Base-by-base conservation (phyloP, 2,888 invertebrate species). In the Mimas tiliae region DNA sequence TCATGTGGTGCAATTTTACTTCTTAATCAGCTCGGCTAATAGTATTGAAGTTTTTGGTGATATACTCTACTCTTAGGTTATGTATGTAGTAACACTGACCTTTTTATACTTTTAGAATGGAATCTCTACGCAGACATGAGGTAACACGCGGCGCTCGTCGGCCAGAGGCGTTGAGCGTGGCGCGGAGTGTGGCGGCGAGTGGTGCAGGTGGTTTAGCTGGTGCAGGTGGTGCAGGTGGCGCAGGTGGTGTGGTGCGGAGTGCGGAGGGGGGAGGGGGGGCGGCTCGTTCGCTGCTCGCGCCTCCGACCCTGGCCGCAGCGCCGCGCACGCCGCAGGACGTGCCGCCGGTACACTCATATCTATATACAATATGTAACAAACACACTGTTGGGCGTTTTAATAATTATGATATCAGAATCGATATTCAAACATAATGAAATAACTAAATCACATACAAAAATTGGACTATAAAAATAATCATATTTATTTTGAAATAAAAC, bases 251-350 rank as follows among this genome's bases (percentile, higher is more conserved):
- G 71, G 64, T 62, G n/a, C 51, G 69, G 11, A 14, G 69, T 64
- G 50, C 73, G 65, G 65, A 73, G 64, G 89, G 93, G 62, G 65
- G 74, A 63, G 89, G 93, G 62, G 87, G 75, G 73, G 71, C 70
- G 74, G 69, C 71, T 62, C 81, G 80, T 69, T 34, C 75, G 27
- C 83, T 95, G 73, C 84, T 95, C 72, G 94, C 93, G 77, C 81
- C 91, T 76, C 80, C 90, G 65, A 69, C 84, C 70, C 76, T 81
- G 19, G 66, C 81, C 64, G 75, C 88, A 66, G 95, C 96, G 70
- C 96, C 96, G 67, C 94, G 96, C 68, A 96, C 96, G 42, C 96
- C 96, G 34, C 96, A 95, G 75, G 96, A 96, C 79, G 93, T 95
- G 70, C 95, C 95, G 62, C 95, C 95, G 91, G 96, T 96, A 87